Evolutionary conservation across 1,140 invertebrate species (phyloP).

Genomic region (Ips typographus): DNA sequence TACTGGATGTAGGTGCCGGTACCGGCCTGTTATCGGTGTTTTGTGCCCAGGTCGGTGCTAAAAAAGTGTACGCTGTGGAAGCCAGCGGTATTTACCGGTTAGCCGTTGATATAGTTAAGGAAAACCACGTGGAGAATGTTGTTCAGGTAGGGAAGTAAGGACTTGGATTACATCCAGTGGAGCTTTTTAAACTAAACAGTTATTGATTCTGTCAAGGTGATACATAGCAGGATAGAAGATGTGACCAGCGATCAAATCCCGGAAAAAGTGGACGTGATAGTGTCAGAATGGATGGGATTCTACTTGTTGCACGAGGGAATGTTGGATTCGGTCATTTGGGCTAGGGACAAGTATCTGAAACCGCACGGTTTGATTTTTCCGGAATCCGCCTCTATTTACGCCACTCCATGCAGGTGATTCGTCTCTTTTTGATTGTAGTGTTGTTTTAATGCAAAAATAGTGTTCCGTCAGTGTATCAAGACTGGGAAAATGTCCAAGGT

Average conservation of each 20-base stretch:
- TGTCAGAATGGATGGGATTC: constrained; percentile 99
- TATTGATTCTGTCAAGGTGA: constrained; percentile 52
- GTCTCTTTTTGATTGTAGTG: background rate
- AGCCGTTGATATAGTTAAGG: constrained; percentile 83
- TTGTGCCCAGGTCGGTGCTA: constrained; percentile 90
- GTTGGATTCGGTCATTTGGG: constrained; percentile 88
- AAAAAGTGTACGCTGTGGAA: constrained; percentile 91
- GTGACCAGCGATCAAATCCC: constrained; percentile 69
- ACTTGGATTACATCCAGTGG: constrained; percentile 17
- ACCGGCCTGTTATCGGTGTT: constrained; percentile 97
- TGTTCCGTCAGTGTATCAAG: constrained; percentile 64
- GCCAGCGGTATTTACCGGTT: constrained; percentile 86
- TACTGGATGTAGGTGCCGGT: constrained; percentile 96
- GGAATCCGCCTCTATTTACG: constrained; percentile 61
- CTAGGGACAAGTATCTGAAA: constrained; percentile 89
- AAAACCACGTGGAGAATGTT: constrained; percentile 59
- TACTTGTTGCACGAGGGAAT: constrained; percentile 98
- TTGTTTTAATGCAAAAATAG: constrained; percentile 44
- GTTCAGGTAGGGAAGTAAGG: constrained; percentile 56
- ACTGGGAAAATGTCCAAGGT: constrained; percentile 61
- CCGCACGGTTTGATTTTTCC: constrained; percentile 71
- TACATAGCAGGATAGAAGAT: constrained; percentile 74
- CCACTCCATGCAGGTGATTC: constrained; percentile 65
- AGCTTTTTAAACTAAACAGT: background rate
- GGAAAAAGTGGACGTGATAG: constrained; percentile 92